Evolutionary conservation across 2,797 vertebrate genomes (phyloP).

Genomic region (Holocentrus rufus): DNA sequence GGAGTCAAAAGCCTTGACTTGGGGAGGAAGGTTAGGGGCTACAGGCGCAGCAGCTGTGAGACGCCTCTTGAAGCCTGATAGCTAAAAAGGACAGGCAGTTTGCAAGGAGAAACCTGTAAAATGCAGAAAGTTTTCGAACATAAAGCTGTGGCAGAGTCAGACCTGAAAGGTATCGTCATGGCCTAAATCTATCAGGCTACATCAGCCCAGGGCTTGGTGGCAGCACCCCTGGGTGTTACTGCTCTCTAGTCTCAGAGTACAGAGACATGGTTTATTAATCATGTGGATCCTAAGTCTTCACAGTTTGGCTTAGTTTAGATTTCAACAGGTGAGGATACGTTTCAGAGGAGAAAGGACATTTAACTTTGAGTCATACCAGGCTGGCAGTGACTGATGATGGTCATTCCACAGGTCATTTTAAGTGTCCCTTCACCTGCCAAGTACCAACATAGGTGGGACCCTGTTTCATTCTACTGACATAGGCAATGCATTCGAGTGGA

Average conservation of each 20-base stretch:
- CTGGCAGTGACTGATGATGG: neutral
- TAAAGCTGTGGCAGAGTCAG: slow-evolving; percentile 19
- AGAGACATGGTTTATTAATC: slow-evolving; percentile 9
- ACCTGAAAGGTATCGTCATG: neutral
- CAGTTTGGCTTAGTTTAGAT: slow-evolving; percentile 1
- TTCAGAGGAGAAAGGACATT: neutral
- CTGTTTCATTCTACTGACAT: neutral
- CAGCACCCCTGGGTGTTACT: slow-evolving; percentile 2
- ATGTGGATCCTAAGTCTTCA: neutral
- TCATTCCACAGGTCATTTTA: slow-evolving; percentile 5
- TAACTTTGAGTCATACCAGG: slow-evolving; percentile 3
- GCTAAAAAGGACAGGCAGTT: slow-evolving; percentile 28
- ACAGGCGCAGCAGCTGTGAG: slow-evolving; percentile 43
- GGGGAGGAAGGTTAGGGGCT: slow-evolving; percentile 24
- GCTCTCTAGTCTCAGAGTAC: neutral
- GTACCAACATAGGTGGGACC: neutral
- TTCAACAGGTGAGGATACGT: slow-evolving; percentile 5
- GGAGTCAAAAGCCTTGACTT: slow-evolving; percentile 47
- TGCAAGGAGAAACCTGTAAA: neutral
- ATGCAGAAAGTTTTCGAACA: slow-evolving; percentile 13
- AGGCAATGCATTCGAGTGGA: slow-evolving; percentile 5
- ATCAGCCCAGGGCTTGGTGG: neutral
- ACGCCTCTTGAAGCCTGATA: slow-evolving; percentile 23
- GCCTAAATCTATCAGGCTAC: slow-evolving; percentile 15
- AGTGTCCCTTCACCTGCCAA: neutral